Conservation (phyloP, 2,888 invertebrate species). For the Caenorhabditis sinica region DNA sequence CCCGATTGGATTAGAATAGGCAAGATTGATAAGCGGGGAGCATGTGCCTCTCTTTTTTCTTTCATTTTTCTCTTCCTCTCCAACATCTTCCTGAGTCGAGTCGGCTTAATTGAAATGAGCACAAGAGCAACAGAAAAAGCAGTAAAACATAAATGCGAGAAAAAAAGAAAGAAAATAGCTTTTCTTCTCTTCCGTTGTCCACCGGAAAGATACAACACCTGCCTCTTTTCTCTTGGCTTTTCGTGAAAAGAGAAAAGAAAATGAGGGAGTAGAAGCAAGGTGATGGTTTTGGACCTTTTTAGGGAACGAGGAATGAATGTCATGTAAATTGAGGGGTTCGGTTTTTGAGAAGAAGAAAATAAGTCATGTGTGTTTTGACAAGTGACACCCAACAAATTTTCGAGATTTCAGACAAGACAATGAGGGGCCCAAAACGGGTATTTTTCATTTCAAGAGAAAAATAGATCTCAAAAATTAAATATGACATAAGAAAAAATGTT, state of each 20-base stretch:
- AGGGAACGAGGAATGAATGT: constrained; percentile 26
- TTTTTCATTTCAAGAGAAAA: constrained; percentile 5
- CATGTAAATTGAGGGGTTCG: constrained; percentile 39
- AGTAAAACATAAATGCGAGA: constrained; percentile 36
- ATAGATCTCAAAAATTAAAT: too few relatives aligned
- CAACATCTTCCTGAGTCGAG: constrained; percentile 39
- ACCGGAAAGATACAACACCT: constrained; percentile 52
- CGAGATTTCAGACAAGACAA: constrained; percentile 11
- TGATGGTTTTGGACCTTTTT: constrained; percentile 19
- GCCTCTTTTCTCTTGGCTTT: constrained; percentile 35
- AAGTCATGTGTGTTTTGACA: constrained; percentile 39
- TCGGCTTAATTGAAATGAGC: constrained; percentile 57
- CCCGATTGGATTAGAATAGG: constrained; percentile 49
- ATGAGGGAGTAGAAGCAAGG: constrained; percentile 2
- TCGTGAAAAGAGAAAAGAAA: constrained; percentile 22
- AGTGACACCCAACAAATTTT: constrained; percentile 6
- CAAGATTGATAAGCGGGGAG: constrained; percentile 59
- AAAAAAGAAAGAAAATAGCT: constrained; percentile 28
- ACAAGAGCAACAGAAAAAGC: constrained; percentile 34
- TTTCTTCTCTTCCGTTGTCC: constrained; percentile 23
- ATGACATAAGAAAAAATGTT: too few relatives aligned
- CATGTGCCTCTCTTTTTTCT: constrained; percentile 27
- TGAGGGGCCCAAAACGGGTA: not conserved
- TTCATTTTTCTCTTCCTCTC: not conserved
- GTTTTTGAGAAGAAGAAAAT: not conserved